Conservation (phyloP, 1,140 invertebrate species). For the Ctenoplectra terminalis region DNA sequence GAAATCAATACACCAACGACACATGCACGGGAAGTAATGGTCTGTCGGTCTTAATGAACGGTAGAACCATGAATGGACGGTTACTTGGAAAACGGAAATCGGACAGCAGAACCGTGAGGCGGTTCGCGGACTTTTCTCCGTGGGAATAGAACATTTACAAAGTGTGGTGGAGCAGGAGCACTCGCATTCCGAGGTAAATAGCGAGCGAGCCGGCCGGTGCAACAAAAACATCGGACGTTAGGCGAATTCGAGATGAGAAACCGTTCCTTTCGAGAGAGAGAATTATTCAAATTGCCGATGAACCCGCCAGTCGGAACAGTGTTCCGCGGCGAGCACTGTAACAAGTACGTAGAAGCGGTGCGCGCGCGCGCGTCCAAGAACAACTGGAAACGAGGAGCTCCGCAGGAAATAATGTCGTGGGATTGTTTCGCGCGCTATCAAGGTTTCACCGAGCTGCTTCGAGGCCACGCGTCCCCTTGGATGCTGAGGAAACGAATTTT, state of each 20-base stretch:
- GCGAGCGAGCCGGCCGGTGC: conserved; percentile 25
- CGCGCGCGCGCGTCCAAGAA: conserved; percentile 46
- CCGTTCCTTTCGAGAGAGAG: conserved; percentile 62
- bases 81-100: conserved; percentile 31
- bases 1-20: background rate
- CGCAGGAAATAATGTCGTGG: conserved; percentile 79
- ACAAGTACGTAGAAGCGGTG: conserved; percentile 62
- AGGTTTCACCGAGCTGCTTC: conserved; percentile 66
- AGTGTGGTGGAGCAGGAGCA: conserved; percentile 41
- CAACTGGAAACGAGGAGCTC: conserved; percentile 49
- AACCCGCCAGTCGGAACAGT: conserved; percentile 46
- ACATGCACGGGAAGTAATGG: background rate
- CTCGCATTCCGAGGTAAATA: conserved; percentile 48
- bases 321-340: conserved; percentile 59
- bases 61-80: background rate
- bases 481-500: conserved; percentile 3
- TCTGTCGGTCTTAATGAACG: too few relatives aligned
- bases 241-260: conserved; percentile 75
- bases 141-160: conserved; percentile 44
- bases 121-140: conserved; percentile 26
- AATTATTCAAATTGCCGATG: conserved; percentile 80
- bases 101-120: background rate
- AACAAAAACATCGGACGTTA: conserved; percentile 70
- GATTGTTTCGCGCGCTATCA: conserved; percentile 75
- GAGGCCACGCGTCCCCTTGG: conserved; percentile 16